Percentiles rank a stretch among this genome's conserved stretches.
Evolutionary conservation across 2,888 invertebrate species (phyloP).

Genomic region (Drosophila kanekoi): DNA sequence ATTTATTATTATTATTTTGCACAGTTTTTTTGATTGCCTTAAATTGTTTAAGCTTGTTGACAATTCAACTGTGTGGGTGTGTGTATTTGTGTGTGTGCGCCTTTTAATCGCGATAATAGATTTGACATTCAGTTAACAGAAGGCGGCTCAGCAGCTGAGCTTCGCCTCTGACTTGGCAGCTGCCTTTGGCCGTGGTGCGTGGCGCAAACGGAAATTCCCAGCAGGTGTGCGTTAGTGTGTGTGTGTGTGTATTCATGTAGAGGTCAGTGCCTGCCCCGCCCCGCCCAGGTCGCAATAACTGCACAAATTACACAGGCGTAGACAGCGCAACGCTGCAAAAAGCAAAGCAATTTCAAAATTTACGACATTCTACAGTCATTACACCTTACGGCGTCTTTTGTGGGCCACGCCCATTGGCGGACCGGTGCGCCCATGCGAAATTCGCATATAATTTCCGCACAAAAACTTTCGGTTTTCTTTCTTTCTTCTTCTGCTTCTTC

Average conservation of each 20-base stretch:
- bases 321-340: conserved; percentile 55
- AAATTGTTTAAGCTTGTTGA: conserved; percentile 66
- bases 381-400: conserved; percentile 66
- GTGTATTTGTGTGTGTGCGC: conserved; percentile 23
- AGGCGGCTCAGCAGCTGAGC: conserved; percentile 21
- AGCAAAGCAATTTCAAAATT: conserved; percentile 72
- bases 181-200: conserved; percentile 32
- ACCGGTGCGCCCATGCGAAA: conserved; percentile 67
- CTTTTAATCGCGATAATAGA: conserved; percentile 70
- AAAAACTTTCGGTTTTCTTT: conserved; percentile 54
- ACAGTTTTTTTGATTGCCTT: conserved; percentile 66
- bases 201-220: conserved; percentile 59
- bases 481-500: conserved; percentile 7
- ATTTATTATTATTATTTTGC: conserved; percentile 41
- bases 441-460: conserved; percentile 76
- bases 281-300: conserved; percentile 30
- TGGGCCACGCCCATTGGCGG: conserved; percentile 57
- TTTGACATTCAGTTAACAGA: conserved; percentile 76
- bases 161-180: not conserved
- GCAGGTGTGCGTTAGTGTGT: conserved; percentile 28
- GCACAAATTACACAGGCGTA: conserved; percentile 68
- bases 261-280: conserved; percentile 19
- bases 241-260: not conserved
- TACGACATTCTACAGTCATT: conserved; percentile 79
- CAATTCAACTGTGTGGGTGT: conserved; percentile 14